A percentile compares a stretch with the other conserved stretches of the same genome.
phyloP scores from a whole-genome alignment of 2,888 invertebrate species.

The Sminthurinus aureus region DNA sequence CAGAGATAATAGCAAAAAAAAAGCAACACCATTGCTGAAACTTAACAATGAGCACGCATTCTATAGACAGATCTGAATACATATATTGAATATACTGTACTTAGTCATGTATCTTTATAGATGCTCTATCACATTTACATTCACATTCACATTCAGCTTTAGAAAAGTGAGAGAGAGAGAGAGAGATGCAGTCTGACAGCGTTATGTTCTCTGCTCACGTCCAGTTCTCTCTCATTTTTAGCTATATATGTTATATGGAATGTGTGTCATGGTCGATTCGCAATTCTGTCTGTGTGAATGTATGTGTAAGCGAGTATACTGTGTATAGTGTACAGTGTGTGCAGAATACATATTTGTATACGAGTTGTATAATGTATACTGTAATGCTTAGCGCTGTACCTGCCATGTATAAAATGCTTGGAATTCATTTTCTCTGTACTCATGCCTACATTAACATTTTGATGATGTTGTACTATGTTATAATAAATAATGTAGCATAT shows the following conservation, averaged over 20 bases:
- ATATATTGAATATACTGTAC: background rate
- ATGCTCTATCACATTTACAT: background rate
- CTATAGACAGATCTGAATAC: background rate
- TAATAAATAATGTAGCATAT: background rate
- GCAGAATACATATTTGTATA: too few species aligned
- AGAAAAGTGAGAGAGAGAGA: constrained; percentile 19
- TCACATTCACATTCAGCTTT: background rate
- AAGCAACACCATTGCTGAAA: background rate
- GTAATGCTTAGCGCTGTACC: background rate
- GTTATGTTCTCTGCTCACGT: constrained; percentile 27
- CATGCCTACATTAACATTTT: background rate
- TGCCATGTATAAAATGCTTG: constrained; percentile 19
- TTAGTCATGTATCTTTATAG: constrained; percentile 7
- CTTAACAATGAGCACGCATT: constrained; percentile 25
- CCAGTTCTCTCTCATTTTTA: constrained; percentile 35
- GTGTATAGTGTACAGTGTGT: too few species aligned
- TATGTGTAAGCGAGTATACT: background rate
- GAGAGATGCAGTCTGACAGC: constrained; percentile 38
- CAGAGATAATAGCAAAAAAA: background rate
- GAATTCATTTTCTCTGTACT: constrained; percentile 5
- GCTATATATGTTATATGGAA: constrained; percentile 53
- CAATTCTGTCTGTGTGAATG: constrained; percentile 44
- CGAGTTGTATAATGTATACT: too few species aligned
- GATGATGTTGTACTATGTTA: too few species aligned
- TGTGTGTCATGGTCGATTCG: constrained; percentile 60